phyloP scores from a whole-genome alignment of 1,140 invertebrate genomes.

The Idris sp. region DNA sequence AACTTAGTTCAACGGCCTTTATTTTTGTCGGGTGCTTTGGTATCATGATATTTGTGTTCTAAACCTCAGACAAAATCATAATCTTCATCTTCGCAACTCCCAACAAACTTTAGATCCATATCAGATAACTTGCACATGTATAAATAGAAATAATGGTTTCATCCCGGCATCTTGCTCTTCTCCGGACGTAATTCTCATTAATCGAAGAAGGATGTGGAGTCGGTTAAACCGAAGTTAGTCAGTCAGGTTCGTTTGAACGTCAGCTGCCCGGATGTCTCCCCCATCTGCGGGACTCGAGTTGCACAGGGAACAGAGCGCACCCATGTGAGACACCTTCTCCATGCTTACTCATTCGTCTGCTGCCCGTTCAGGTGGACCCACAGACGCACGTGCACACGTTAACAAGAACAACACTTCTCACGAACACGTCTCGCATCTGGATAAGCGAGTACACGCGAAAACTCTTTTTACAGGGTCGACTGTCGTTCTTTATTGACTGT shows the following conservation, averaged over 20 bases:
- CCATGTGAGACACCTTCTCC: conserved; percentile 78
- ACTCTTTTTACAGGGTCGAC: conserved; percentile 25
- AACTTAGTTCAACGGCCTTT: conserved; percentile 30
- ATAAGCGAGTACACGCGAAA: conserved; percentile 60
- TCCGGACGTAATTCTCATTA: conserved; percentile 78
- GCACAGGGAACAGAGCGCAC: conserved; percentile 75
- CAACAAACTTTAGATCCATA: conserved; percentile 16
- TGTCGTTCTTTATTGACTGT: conserved; percentile 5
- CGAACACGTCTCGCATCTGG: conserved; percentile 56
- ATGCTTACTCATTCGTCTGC: conserved; percentile 70
- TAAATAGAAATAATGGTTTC: conserved; percentile 34
- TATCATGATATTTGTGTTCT: conserved; percentile 14
- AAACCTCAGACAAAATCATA: conserved; percentile 23
- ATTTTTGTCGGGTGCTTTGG: conserved; percentile 19
- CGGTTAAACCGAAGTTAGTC: conserved; percentile 79
- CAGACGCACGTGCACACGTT: conserved; percentile 61
- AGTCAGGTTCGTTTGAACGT: conserved; percentile 78
- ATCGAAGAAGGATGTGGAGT: conserved; percentile 79
- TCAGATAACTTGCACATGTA: conserved; percentile 11
- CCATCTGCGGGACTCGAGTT: conserved; percentile 77
- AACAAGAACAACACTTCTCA: conserved; percentile 54
- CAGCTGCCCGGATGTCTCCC: conserved; percentile 79
- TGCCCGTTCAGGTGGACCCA: conserved; percentile 73
- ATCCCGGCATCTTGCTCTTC: conserved; percentile 38
- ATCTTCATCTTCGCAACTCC: conserved; percentile 17